Percentiles rank a stretch among this genome's conserved stretches.
Conservation (phyloP, 2,113 vertebrate species). For the Lathamus discolor region DNA sequence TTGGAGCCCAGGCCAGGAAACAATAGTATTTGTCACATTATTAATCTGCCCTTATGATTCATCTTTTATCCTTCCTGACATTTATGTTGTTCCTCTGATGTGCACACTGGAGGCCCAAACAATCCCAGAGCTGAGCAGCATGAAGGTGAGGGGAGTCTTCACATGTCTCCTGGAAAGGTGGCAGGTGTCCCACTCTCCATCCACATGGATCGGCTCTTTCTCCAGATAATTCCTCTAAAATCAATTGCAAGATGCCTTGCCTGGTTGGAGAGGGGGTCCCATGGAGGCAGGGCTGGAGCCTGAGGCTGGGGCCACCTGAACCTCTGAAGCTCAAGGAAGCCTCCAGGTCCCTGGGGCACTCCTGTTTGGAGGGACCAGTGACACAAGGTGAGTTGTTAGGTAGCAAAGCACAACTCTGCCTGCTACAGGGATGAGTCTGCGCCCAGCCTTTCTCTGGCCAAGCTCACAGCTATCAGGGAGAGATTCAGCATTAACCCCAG, state of each 20-base stretch:
- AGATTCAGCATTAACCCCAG: neutral
- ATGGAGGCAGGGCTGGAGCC: neutral
- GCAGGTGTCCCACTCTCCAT: neutral
- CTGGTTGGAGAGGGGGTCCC: neutral
- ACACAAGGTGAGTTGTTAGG: neutral
- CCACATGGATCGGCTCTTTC: neutral
- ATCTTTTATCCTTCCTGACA: neutral
- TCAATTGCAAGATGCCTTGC: neutral
- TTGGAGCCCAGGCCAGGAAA: neutral
- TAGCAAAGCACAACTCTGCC: neutral
- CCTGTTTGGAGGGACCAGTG: fast-evolving
- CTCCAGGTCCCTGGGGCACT: neutral
- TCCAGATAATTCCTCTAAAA: neutral
- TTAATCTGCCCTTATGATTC: neutral
- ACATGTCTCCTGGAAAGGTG: neutral
- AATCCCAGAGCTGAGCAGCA: neutral
- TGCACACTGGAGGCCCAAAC: neutral
- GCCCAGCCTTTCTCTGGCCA: neutral
- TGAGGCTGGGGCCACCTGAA: too few species aligned
- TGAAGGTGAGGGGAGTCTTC: neutral
- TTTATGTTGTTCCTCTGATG: neutral
- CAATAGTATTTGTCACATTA: neutral
- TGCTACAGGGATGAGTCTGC: slow-evolving; percentile 10
- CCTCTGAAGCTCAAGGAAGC: neutral
- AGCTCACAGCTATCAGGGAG: neutral